Conservation (phyloP, 2,797 vertebrate species). For the Gila robusta region DNA sequence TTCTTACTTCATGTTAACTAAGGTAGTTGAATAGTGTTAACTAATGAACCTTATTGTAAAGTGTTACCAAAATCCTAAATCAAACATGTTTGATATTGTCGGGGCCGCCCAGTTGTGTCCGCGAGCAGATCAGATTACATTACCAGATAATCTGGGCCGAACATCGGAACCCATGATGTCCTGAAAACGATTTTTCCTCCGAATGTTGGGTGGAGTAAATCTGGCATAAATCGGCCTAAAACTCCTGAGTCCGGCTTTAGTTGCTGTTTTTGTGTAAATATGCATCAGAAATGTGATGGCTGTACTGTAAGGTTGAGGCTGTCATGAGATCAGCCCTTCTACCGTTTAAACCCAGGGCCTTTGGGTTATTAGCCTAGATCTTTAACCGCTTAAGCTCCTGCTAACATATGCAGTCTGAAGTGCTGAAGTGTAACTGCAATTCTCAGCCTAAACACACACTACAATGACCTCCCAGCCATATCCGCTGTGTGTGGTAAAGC, state of each 20-base stretch:
- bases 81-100: no score
- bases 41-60: no score
- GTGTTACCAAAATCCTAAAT: no score
- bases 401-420: conserved; percentile 20
- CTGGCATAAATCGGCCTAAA: no score
- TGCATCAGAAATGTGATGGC: not conserved
- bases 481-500: conserved; percentile 8
- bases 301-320: not conserved
- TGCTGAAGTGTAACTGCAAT: conserved; percentile 11
- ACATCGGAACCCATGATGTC: no score
- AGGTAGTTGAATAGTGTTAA: no score
- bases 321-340: not conserved
- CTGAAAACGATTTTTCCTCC: no score
- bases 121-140: not conserved
- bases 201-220: no score
- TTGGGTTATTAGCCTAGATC: conserved; percentile 8
- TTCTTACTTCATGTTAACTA: no score
- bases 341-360: conserved; percentile 5
- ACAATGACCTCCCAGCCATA: conserved; percentile 21
- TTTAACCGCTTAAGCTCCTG: not conserved
- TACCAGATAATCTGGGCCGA: not conserved
- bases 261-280: conserved; percentile 18
- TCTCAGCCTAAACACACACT: conserved; percentile 1
- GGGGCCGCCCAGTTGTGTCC: no score
- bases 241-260: not conserved